phyloP scores from a whole-genome alignment of 2,113 vertebrate genomes.

The Eonycteris spelaea region DNA sequence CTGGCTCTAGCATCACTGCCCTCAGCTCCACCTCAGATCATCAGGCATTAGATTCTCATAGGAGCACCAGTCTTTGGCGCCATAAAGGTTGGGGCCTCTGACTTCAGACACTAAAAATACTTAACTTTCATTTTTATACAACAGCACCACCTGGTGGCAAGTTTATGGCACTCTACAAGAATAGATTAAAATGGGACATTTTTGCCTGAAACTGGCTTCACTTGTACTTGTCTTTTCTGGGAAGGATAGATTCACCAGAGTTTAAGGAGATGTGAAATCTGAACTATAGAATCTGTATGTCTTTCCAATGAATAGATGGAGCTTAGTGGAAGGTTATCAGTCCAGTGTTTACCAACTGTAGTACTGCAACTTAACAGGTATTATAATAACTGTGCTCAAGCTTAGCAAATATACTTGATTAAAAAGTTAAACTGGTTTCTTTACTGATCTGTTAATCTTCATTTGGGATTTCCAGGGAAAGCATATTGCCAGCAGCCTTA shows the following conservation, averaged over 20 bases:
- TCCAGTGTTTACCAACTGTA: neutral
- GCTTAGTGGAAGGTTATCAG: neutral
- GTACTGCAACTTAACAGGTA: neutral
- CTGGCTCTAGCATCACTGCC: no score
- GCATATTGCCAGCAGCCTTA: neutral
- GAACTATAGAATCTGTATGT: neutral
- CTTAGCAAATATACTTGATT: neutral
- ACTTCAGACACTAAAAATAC: neutral
- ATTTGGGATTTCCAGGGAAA: neutral
- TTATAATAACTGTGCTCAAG: neutral
- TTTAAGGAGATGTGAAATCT: neutral
- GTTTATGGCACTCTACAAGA: neutral
- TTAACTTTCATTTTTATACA: constrained; percentile 35
- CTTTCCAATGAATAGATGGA: neutral
- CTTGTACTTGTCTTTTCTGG: neutral
- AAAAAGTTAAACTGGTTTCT: neutral
- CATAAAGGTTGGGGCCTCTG: no score
- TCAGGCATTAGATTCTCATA: no score
- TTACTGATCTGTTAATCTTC: neutral
- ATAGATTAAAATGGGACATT: neutral
- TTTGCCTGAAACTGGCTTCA: neutral
- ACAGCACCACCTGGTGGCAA: constrained; percentile 69
- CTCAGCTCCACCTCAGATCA: no score
- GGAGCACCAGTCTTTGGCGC: no score
- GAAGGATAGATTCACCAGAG: neutral